phyloP scores from a whole-genome alignment of 2,888 invertebrate genomes.

The Polydrusus pterygomalis region DNA sequence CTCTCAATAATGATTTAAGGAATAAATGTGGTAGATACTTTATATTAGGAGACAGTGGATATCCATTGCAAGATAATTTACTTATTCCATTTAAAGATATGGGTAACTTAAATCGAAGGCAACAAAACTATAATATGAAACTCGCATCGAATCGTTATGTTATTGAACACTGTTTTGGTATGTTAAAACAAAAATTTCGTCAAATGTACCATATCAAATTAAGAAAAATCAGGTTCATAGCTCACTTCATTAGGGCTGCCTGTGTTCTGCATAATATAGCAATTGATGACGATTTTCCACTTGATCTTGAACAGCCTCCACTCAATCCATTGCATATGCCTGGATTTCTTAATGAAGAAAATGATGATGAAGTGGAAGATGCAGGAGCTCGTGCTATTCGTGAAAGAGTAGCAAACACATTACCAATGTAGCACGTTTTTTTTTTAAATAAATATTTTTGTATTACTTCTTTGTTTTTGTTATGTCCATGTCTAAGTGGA shows the following conservation, averaged over 20 bases:
- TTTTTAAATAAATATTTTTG: no score
- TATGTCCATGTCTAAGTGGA: no score
- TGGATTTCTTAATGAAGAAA: no score
- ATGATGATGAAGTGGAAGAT: no score
- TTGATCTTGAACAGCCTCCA: background rate
- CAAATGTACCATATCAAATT: conserved; percentile 46
- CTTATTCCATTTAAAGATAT: conserved; percentile 44
- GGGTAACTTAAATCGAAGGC: conserved; percentile 23
- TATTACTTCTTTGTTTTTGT: no score
- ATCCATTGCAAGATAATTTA: conserved; percentile 40
- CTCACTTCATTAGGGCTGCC: conserved; percentile 37
- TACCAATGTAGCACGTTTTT: no score
- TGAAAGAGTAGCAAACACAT: no score
- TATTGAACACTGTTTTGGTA: conserved; percentile 49
- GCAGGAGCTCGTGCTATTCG: no score
- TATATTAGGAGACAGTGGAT: conserved; percentile 47
- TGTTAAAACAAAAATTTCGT: conserved; percentile 51
- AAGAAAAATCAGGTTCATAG: conserved; percentile 4
- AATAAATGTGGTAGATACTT: conserved; percentile 44
- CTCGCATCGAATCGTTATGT: conserved; percentile 24
- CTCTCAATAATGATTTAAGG: conserved; percentile 21
- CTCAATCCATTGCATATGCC: no score
- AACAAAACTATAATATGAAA: conserved; percentile 25
- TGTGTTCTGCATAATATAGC: conserved; percentile 36
- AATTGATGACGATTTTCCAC: conserved; percentile 14